A percentile compares a stretch with the other conserved stretches of the same genome.
Evolutionary conservation across 2,797 vertebrate species (phyloP).

Genomic region (Chelonia mydas): DNA sequence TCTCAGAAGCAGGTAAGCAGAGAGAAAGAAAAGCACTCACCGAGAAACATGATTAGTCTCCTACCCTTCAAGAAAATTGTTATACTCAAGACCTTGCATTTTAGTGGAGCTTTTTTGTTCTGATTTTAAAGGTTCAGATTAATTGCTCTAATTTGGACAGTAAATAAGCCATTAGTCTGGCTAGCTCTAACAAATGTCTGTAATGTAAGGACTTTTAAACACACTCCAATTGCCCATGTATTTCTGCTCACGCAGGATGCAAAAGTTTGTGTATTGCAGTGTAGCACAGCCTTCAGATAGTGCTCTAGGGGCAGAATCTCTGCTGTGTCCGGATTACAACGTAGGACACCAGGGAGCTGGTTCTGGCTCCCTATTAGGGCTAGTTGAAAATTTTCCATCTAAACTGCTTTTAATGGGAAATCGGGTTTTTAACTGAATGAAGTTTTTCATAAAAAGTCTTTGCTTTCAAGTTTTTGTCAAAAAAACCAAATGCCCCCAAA

Average conservation of each 20-base stretch:
- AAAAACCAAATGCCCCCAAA: background rate
- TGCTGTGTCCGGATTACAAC: conserved; percentile 24
- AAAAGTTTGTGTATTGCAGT: conserved; percentile 44
- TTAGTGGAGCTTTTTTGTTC: conserved; percentile 53
- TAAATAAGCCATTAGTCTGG: conserved; percentile 53
- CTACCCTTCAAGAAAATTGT: conserved; percentile 46
- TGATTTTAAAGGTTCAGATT: conserved; percentile 60
- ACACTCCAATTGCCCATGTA: conserved; percentile 33
- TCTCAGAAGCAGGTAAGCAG: background rate
- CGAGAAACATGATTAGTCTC: background rate
- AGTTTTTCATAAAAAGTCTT: background rate
- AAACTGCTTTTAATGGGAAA: background rate
- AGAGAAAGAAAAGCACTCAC: background rate
- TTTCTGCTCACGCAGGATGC: conserved; percentile 47
- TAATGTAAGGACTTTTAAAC: conserved; percentile 48
- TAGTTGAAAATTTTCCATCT: conserved; percentile 22
- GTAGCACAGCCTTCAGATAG: conserved; percentile 39
- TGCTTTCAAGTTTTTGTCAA: background rate
- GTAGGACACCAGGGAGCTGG: conserved; percentile 12
- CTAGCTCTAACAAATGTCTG: conserved; percentile 39
- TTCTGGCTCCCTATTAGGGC: background rate
- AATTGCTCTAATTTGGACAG: conserved; percentile 51
- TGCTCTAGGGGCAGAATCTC: conserved; percentile 57
- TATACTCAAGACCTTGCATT: conserved; percentile 25
- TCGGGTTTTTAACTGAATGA: background rate